These are phyloP conservation scores for Drosophila differens DNA, from an alignment of 2,888 invertebrate species.

Conservation along the genomic window DNA sequence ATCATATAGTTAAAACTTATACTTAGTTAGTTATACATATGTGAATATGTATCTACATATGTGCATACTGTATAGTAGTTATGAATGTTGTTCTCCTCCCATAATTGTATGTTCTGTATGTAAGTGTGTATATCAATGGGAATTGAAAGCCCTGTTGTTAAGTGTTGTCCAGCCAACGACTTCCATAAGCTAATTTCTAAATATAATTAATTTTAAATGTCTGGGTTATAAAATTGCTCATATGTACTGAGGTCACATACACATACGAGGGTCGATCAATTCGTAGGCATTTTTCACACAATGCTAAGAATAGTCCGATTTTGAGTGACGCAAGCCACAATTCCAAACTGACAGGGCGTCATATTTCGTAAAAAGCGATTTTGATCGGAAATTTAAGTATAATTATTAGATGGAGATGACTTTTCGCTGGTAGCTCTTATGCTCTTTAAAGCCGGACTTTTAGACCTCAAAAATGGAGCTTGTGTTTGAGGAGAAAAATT, in stretches of 20 bases:
- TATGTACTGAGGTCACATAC: conserved; percentile 60
- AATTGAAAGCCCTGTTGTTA: conserved; percentile 6
- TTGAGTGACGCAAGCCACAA: background rate
- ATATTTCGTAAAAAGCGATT: background rate
- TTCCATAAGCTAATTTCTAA: conserved; percentile 55
- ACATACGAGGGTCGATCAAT: conserved; percentile 27
- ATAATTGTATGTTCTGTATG: conserved; percentile 4
- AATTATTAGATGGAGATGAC: background rate
- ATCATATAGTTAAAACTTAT: conserved; percentile 32
- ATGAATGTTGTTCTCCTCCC: conserved; percentile 10
- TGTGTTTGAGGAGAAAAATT: background rate
- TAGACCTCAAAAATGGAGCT: background rate
- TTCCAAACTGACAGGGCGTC: background rate
- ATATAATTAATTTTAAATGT: conserved; percentile 50
- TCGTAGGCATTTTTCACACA: background rate
- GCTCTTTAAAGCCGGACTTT: background rate
- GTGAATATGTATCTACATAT: conserved; percentile 3
- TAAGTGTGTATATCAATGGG: conserved; percentile 19
- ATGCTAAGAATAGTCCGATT: background rate
- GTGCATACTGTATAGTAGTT: conserved; percentile 12
- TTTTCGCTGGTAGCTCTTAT: background rate
- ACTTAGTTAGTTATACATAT: conserved; percentile 27
- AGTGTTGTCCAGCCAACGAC: conserved; percentile 45
- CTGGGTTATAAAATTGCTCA: conserved; percentile 69
- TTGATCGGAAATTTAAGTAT: background rate